Base-by-base conservation (phyloP, 2,888 invertebrate genomes). In the Lepidochitona cinerea region DNA sequence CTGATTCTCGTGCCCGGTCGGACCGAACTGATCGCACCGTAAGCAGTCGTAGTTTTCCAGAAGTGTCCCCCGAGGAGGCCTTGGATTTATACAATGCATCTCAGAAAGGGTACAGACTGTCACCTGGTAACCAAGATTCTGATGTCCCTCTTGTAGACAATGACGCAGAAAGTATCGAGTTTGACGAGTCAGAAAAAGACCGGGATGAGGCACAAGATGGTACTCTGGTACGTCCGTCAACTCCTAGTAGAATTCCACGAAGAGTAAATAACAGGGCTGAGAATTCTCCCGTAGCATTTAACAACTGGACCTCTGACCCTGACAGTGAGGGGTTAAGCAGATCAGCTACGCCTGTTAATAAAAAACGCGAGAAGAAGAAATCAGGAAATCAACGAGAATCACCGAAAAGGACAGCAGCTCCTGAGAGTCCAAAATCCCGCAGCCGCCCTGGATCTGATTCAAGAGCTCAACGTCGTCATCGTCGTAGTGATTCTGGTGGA, bases 41-140 rank as follows among this genome's bases (percentile, higher is more conserved):
- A 66, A 84, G 85, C 72, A 83, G 83, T 70, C 78, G 80, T 32
- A 84, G 84, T 4, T 85, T 87, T 73, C 87, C 87, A 6, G 85
- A 86, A 67, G 84, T 86, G 29, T 83, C 82, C 7, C 84, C 84
- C 18, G 85, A 84, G 68, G 85, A 85, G 73, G 85, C 83, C 14
- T 68, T 81, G 9, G 74, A 81, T 72, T 71, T 81, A 23, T 80
- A 83, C 68, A 41, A 49, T 7, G 49, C 73, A 75, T 23, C 66
- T 75, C 18, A 80, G 76, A 33, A 70, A 75, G 49, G 23, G n/a
- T 4, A 23, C n/a, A 49, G 3, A 18, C 18, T 4, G 7, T 49
- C 7, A 1, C 49, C 49, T 49, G 23, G 49, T 23, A 49, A 33
- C 1, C n/a, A 33, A n/a, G 37, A 3, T 5, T n/a, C 14, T 23